Evolutionary conservation across 2,797 vertebrate species (phyloP).

Genomic region (Malacoraja senta): DNA sequence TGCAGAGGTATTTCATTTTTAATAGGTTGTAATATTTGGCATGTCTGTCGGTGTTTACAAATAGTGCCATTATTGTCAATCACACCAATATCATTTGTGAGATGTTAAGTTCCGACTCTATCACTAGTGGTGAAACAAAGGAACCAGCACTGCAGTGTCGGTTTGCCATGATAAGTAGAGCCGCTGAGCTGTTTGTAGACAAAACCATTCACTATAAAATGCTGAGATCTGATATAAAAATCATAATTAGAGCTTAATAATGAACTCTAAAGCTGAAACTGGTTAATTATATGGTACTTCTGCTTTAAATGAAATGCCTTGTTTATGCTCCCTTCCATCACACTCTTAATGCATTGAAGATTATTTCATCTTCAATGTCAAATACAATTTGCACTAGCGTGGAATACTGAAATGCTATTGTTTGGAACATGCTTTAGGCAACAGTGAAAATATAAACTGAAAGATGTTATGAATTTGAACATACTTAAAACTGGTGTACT

Average conservation of each 20-base stretch:
- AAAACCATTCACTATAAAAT: constrained; percentile 21
- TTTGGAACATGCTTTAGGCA: constrained; percentile 24
- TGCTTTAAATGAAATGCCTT: constrained; percentile 8
- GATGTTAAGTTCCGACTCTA: constrained; percentile 9
- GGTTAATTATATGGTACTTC: background rate
- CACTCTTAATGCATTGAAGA: background rate
- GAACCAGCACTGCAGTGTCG: constrained; percentile 23
- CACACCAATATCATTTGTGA: constrained; percentile 2
- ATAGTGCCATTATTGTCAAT: constrained; percentile 23
- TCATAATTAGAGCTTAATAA: background rate
- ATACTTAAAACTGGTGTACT: constrained; percentile 8
- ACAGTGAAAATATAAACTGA: constrained; percentile 2
- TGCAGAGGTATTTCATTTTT: constrained; percentile 21
- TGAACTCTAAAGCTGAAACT: background rate
- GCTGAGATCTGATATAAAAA: background rate
- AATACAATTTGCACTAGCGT: constrained; percentile 14
- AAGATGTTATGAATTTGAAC: constrained; percentile 32
- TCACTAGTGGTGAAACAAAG: constrained; percentile 24
- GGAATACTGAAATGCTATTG: constrained; percentile 15
- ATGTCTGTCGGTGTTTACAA: constrained; percentile 13
- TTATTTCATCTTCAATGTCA: constrained; percentile 5
- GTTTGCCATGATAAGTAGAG: constrained; percentile 4
- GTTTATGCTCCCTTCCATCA: constrained; percentile 8
- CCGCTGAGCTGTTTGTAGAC: constrained; percentile 29
- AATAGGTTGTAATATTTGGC: background rate